These are phyloP conservation scores for Oxyruncus cristatus DNA, from an alignment of 2,113 vertebrate species.

Conservation along the genomic window DNA sequence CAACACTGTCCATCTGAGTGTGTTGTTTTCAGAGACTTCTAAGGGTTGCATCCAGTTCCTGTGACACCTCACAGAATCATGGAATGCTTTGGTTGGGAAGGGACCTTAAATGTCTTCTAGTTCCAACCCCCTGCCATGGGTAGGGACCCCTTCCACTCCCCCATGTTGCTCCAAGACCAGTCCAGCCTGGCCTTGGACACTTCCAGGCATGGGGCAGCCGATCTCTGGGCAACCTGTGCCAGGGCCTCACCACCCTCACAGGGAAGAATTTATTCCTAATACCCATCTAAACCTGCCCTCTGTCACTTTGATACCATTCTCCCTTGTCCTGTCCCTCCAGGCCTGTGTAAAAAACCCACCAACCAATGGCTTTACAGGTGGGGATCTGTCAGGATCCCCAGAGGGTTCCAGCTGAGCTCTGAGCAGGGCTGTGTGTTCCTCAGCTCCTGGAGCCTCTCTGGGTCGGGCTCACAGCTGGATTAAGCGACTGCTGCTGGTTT, in stretches of 20 bases:
- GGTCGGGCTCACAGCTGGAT: rapidly evolving
- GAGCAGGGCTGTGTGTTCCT: not conserved
- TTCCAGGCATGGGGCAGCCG: not conserved
- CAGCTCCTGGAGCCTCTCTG: not conserved
- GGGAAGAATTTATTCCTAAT: not conserved
- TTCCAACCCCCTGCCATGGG: not conserved
- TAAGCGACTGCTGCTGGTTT: not conserved
- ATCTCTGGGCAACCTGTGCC: not conserved
- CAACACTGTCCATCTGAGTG: not conserved
- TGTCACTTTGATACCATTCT: not conserved
- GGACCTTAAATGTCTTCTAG: not conserved
- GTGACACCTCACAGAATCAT: not conserved
- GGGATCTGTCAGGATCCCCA: not conserved
- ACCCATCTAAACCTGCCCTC: not conserved
- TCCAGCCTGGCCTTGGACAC: not conserved
- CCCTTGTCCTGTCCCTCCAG: not conserved
- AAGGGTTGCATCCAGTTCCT: not conserved
- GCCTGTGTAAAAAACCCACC: not conserved
- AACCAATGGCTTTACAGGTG: not conserved
- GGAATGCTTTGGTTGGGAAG: not conserved
- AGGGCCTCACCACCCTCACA: not conserved
- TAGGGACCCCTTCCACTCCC: not conserved
- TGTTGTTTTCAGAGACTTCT: rapidly evolving
- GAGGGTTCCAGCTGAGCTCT: not conserved
- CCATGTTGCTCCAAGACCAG: not conserved